Evolutionary conservation across 37 sponge, comb jelly and placozoan genomes (phyloP).

Genomic region (Chondrosia reniformis): DNA sequence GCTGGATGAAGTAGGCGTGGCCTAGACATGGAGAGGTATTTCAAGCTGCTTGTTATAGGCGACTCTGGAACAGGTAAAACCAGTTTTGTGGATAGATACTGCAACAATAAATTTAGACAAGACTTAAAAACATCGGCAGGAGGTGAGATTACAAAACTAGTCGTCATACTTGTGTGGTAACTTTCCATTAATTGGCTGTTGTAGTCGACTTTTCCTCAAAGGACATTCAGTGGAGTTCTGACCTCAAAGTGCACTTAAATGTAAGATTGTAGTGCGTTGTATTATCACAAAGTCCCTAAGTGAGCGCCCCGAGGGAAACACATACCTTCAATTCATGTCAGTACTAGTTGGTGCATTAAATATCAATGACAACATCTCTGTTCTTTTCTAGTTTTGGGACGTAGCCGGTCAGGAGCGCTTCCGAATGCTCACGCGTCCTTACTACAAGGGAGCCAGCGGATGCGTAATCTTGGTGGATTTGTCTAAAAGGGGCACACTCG

Average conservation of each 20-base stretch:
- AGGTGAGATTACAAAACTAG: constrained; percentile 58
- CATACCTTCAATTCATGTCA: background rate
- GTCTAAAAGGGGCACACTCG: constrained; percentile 39
- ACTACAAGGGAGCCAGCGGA: constrained; percentile 37
- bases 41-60: constrained; percentile 36
- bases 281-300: no score
- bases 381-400: constrained; percentile 47
- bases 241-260: constrained; percentile 35
- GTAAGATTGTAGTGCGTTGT: constrained; percentile 26
- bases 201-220: constrained; percentile 72
- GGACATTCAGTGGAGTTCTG: constrained; percentile 32
- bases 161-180: background rate
- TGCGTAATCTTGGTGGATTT: constrained; percentile 71
- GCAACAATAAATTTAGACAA: constrained; percentile 52
- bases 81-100: constrained; percentile 49
- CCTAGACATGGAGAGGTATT: background rate
- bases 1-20: background rate
- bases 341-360: background rate
- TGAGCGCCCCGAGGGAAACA: no score
- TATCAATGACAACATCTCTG: background rate
- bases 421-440: background rate
- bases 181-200: background rate
- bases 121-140: constrained; percentile 61
- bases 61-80: constrained; percentile 64
- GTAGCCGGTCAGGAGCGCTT: constrained; percentile 49